These are phyloP conservation scores for Paralichthys olivaceus DNA, from an alignment of 2,113 vertebrate species.

Conservation along the genomic window DNA sequence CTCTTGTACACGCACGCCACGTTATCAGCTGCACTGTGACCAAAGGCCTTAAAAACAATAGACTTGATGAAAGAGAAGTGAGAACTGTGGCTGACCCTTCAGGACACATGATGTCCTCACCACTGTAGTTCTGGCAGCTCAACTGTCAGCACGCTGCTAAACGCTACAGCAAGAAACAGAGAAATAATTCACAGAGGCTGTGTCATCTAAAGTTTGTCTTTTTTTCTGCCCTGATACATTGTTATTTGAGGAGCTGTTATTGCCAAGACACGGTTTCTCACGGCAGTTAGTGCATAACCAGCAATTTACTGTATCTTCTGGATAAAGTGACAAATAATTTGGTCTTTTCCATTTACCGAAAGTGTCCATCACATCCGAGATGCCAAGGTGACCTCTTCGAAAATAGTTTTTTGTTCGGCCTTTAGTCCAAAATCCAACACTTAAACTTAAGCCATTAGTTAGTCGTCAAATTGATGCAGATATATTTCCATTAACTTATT, in stretches of 20 bases:
- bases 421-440: too few species aligned
- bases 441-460: too few species aligned
- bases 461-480: too few species aligned
- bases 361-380: too few species aligned
- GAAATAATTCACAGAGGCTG: conserved; percentile 15
- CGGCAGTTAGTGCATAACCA: not conserved
- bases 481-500: too few species aligned
- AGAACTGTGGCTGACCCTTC: conserved; percentile 44
- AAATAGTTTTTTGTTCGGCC: too few species aligned
- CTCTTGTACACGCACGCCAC: not conserved
- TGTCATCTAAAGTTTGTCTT: not conserved
- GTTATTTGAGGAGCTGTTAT: not conserved
- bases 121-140: conserved; percentile 15
- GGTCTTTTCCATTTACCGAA: too few species aligned
- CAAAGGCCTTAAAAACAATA: conserved; percentile 17
- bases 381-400: not conserved
- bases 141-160: conserved; percentile 45
- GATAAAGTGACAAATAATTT: too few species aligned
- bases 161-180: conserved; percentile 10
- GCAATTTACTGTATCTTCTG: not conserved
- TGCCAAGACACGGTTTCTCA: not conserved
- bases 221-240: not conserved
- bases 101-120: conserved; percentile 59
- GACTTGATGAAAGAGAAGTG: conserved; percentile 59
- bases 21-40: not conserved